Evolutionary conservation across 2,113 vertebrate genomes (phyloP), one percentile per base, ranked within the genome.

Genomic region (Erinaceus europaeus): DNA sequence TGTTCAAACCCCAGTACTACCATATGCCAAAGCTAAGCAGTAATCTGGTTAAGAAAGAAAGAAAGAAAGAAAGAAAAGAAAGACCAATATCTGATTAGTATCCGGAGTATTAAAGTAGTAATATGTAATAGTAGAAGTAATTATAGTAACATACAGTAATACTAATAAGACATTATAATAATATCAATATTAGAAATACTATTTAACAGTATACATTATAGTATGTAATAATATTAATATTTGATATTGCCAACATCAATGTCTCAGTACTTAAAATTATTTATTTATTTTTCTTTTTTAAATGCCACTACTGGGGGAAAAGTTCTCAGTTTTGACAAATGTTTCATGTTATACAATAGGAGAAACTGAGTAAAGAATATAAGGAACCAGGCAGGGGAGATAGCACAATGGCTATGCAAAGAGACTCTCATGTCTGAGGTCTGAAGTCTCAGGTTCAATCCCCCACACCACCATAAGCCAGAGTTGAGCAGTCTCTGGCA

Each of bases 271-370:
- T 48, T 48, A 48, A 48, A 48, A 15, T 48, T n/a, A n/a, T n/a
- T n/a, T n/a, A n/a, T n/a, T n/a, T n/a, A n/a, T n/a, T n/a, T n/a
- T n/a, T n/a, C n/a, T n/a, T n/a, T n/a, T n/a, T n/a, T n/a, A n/a
- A n/a, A n/a, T n/a, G n/a, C n/a, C n/a, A n/a, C n/a, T n/a, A n/a
- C n/a, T n/a, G n/a, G n/a, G n/a, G n/a, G n/a, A n/a, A n/a, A n/a
- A 32, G 29, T 78, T 92, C 53, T 94, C 72, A 78, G 38, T 88
- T 74, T 52, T 81, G 71, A 67, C 42, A 86, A 72, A 53, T 15
- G 32, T 76, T 34, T 42, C 50, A 21, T 12, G 11, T 68, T 67
- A 40, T 29, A 4, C 46, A 72, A 74, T 38, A 53, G 61, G 4
- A 23, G 6, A 83, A 74, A 75, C 46, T 10, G 4, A 46, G 36